Evolutionary conservation across 2,888 invertebrate genomes (phyloP), one percentile per base, ranked within the genome.

Genomic region (Saturnia pavonia): DNA sequence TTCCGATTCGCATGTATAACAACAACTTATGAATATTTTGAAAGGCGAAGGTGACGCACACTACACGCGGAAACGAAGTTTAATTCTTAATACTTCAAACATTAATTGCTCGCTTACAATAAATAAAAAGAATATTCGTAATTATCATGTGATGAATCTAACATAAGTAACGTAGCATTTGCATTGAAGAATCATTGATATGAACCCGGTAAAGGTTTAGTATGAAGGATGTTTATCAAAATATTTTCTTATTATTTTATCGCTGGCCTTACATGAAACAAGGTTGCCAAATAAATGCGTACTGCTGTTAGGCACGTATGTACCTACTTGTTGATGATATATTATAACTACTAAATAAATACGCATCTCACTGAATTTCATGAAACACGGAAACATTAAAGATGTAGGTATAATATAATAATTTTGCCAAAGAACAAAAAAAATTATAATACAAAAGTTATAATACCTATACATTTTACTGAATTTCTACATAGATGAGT

Each of bases 1-100:
- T 92, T 93, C 93, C 93, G 93, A 94, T 92, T 92, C 88, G 91
- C 91, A 89, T 88, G 89, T 88, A 87, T 88, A 87, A 84, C 86
- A 75, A 78, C 78, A 78, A 82, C 83, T 82, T 81, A 81, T 81
- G 76, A 84, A 85, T 84, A 85, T 86, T 87, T 88, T 88, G 87
- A 90, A 89, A 89, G 89, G 87, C 84, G 87, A 86, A 87, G 85
- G 87, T 88, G 83, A 91, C 83, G 82, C 76, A 76, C 72, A 77
- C 75, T 74, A 74, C 77, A 77, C 72, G 82, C 89, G 90, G 90
- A 91, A 91, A 90, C 80, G 75, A 77, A 43, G 12, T 69, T 69
- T 67, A 60, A 65, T 70, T 51, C 75, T 72, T 76, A 77, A 54
- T 73, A 68, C 72, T 67, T 69, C 66, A 66, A 27, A 70, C 69